Conservation (phyloP, 2,113 vertebrate genomes). For the Pipa parva region DNA sequence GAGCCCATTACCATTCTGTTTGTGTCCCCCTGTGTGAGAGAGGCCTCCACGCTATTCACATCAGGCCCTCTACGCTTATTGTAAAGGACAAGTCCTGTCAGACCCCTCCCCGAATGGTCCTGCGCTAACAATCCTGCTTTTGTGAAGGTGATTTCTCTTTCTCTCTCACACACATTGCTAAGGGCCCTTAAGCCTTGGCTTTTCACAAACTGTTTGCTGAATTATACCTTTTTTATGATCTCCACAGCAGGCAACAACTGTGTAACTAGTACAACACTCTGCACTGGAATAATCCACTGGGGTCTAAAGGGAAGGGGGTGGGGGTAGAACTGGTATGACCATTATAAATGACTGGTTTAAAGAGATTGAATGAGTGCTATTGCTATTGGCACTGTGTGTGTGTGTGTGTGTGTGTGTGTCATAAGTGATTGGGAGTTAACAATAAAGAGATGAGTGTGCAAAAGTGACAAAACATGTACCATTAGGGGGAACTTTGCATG, state of each 20-base stretch:
- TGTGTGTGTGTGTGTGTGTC: no score
- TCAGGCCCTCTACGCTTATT: neutral
- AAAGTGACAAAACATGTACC: no score
- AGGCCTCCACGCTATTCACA: slow-evolving; percentile 8
- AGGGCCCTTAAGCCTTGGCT: slow-evolving; percentile 79
- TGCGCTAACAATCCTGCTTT: neutral
- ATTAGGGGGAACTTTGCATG: no score
- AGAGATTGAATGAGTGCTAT: no score
- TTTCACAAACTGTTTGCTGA: slow-evolving; percentile 87
- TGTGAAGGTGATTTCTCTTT: neutral
- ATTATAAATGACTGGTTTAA: no score
- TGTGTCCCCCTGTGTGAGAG: slow-evolving; percentile 3
- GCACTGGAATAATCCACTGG: slow-evolving; percentile 55
- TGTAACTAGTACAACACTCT: slow-evolving; percentile 56
- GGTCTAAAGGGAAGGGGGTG: neutral
- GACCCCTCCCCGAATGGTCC: neutral
- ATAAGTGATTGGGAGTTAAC: no score
- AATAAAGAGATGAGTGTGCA: no score
- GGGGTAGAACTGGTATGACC: no score
- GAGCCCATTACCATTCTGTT: slow-evolving; percentile 3
- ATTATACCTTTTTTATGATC: slow-evolving; percentile 73
- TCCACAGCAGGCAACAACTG: slow-evolving; percentile 64
- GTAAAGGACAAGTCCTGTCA: slow-evolving; percentile 1
- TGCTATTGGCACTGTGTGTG: no score
- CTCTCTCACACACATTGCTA: slow-evolving; percentile 63